A percentile compares a stretch with the other conserved stretches of the same genome.
phyloP scores from a whole-genome alignment of 2,797 vertebrate genomes.

The Neomorphus geoffroyi region DNA sequence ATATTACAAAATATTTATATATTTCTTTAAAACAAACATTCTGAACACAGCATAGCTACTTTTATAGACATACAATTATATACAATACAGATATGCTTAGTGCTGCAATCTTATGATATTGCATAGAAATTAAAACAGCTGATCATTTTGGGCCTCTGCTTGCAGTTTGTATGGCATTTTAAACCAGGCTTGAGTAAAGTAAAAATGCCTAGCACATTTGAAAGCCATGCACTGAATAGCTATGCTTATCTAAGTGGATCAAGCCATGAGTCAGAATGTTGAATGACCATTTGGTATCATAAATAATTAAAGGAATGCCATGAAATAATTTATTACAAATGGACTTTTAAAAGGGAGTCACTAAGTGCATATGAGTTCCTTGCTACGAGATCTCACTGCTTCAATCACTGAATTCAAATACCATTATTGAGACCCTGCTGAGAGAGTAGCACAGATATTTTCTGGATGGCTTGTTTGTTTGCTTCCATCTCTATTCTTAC shows the following conservation, averaged over 20 bases:
- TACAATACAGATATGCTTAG: background rate
- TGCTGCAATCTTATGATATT: background rate
- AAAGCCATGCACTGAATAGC: background rate
- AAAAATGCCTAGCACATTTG: background rate
- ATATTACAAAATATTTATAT: background rate
- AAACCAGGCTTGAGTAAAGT: background rate
- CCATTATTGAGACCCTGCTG: conserved; percentile 24
- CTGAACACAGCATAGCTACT: background rate
- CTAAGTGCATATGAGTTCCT: conserved; percentile 35
- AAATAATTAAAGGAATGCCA: conserved; percentile 38
- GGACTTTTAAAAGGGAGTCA: conserved; percentile 37
- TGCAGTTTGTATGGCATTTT: background rate
- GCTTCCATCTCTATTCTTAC: background rate
- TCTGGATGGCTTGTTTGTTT: conserved; percentile 3
- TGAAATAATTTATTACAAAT: conserved; percentile 66
- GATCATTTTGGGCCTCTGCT: background rate
- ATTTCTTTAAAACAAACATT: background rate
- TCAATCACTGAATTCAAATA: conserved; percentile 46
- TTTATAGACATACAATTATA: background rate
- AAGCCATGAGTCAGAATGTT: conserved; percentile 15
- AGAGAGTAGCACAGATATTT: background rate
- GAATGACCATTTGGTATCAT: conserved; percentile 30
- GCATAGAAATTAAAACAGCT: background rate
- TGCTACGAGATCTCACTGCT: background rate
- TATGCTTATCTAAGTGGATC: conserved; percentile 25